Evolutionary conservation across 2,113 vertebrate species (phyloP).

Genomic region (Eubucco bourcierii): DNA sequence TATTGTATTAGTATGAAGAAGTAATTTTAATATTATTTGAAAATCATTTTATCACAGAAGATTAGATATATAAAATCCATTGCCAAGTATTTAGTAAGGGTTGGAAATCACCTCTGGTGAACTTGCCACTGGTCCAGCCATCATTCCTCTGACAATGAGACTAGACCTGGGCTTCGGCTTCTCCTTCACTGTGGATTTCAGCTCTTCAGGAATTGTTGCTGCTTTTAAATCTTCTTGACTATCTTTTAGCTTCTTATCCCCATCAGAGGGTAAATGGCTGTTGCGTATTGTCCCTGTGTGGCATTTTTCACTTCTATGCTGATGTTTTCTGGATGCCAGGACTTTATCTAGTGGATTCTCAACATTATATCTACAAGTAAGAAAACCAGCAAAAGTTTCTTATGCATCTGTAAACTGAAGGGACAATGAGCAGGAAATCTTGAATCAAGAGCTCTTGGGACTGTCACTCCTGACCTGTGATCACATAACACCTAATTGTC

Average conservation of each 20-base stretch:
- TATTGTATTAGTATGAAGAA: not conserved
- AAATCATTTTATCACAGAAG: not conserved
- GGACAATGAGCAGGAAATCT: not conserved
- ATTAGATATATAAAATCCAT: not conserved
- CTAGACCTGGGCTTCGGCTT: constrained; percentile 71
- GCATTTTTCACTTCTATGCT: constrained; percentile 34
- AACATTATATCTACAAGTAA: constrained; percentile 61
- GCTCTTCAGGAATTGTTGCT: constrained; percentile 19
- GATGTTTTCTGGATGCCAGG: constrained; percentile 38
- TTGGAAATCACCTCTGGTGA: constrained; percentile 75
- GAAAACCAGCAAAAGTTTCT: not conserved
- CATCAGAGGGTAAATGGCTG: not conserved
- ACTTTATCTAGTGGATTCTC: constrained; percentile 34
- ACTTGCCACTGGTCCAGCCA: constrained; percentile 80
- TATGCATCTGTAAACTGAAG: not conserved
- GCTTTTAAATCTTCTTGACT: constrained; percentile 31
- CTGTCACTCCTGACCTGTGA: not conserved
- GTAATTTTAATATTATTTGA: not conserved
- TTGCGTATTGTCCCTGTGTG: not conserved
- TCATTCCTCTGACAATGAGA: constrained; percentile 81
- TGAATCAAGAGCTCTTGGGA: not conserved
- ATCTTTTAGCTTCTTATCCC: constrained; percentile 44
- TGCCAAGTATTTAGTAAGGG: not conserved
- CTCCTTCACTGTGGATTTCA: constrained; percentile 64
- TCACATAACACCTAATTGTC: rapidly evolving